Evolutionary conservation across 2,797 vertebrate genomes (phyloP).

Genomic region (Sebastes elongatus): DNA sequence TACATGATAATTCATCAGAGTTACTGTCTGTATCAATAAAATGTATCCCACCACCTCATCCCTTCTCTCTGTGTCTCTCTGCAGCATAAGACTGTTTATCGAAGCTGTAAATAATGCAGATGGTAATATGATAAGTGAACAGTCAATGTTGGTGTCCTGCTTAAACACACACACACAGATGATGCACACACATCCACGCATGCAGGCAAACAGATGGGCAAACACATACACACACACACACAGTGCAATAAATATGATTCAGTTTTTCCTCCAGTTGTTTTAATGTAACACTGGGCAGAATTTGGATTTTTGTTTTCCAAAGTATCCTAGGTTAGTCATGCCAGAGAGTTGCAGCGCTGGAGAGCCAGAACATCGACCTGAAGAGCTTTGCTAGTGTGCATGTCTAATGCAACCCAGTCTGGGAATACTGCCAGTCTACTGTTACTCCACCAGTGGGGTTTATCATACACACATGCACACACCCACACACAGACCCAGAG

Average conservation of each 20-base stretch:
- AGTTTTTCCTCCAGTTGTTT: constrained; percentile 34
- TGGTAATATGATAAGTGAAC: constrained; percentile 80
- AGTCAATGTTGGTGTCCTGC: constrained; percentile 71
- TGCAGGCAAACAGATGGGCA: neutral
- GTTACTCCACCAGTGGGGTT: constrained; percentile 79
- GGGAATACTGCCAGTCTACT: constrained; percentile 82
- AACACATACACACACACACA: neutral
- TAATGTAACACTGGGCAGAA: constrained; percentile 40
- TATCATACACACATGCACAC: constrained; percentile 73
- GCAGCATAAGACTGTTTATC: constrained; percentile 69
- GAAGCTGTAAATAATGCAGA: constrained; percentile 82
- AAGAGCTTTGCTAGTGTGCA: constrained; percentile 79
- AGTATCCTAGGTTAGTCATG: constrained; percentile 64
- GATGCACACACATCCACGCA: constrained; percentile 25
- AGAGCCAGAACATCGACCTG: constrained; percentile 77
- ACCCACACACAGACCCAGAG: constrained; percentile 59
- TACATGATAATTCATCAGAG: constrained; percentile 15
- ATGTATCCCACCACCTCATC: constrained; percentile 23
- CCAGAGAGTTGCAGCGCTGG: constrained; percentile 63
- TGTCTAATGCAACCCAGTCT: constrained; percentile 80
- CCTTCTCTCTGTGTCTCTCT: constrained; percentile 35
- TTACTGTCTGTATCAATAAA: constrained; percentile 16
- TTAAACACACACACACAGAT: constrained; percentile 48
- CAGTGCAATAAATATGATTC: constrained; percentile 16
- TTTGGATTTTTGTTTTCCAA: constrained; percentile 57